phyloP scores from a whole-genome alignment of 2,113 vertebrate genomes.

The Sciurus niger region DNA sequence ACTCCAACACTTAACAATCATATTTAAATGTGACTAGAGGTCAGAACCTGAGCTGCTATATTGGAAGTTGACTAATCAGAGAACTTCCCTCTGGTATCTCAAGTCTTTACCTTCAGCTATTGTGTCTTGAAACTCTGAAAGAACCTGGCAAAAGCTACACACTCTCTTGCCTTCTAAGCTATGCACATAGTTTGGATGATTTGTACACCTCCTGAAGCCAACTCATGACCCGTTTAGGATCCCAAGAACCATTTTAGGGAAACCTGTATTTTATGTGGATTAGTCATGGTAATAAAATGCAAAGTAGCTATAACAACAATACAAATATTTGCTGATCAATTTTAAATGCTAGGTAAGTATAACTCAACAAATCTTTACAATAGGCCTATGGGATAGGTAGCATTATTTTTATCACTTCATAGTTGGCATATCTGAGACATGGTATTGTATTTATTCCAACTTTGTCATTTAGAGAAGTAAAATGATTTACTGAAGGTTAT shows the following conservation, averaged over 20 bases:
- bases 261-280: background rate
- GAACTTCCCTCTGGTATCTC: background rate
- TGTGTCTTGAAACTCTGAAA: background rate
- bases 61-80: background rate
- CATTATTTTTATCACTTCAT: too few relatives aligned
- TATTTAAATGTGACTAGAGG: background rate
- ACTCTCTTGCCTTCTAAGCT: background rate
- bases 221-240: background rate
- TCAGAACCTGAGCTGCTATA: background rate
- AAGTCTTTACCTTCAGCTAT: background rate
- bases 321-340: background rate
- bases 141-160: background rate
- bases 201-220: background rate
- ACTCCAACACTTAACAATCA: background rate
- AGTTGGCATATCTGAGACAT: background rate
- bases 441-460: background rate
- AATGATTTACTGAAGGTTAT: background rate
- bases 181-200: background rate
- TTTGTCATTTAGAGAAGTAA: constrained; percentile 19
- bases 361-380: background rate
- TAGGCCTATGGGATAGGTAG: background rate
- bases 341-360: background rate
- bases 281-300: background rate
- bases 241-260: background rate
- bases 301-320: background rate